Conservation (phyloP, 2,113 vertebrate species). For the Callopanchax toddi region DNA sequence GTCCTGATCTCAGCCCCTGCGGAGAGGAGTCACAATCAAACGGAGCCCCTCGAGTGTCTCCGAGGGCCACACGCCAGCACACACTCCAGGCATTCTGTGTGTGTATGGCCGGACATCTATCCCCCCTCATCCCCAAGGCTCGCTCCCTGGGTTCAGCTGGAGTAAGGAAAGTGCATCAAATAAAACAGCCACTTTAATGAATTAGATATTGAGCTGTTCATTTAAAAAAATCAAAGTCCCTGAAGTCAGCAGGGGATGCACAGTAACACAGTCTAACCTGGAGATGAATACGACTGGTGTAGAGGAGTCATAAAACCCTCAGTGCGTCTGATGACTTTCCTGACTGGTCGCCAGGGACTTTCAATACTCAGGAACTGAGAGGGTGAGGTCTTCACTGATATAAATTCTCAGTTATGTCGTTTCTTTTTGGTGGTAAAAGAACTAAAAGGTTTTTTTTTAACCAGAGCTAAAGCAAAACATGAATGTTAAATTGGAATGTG, state of each 20-base stretch:
- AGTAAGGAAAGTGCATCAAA: constrained; percentile 76
- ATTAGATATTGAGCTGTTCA: constrained; percentile 83
- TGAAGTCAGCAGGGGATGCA: constrained; percentile 76
- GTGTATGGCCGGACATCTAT: constrained; percentile 50
- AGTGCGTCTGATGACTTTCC: constrained; percentile 65
- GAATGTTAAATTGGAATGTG: no score
- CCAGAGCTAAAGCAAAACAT: no score
- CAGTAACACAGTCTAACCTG: constrained; percentile 65
- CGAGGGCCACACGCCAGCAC: constrained; percentile 34
- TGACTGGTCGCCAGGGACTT: constrained; percentile 57
- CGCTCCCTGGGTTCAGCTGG: constrained; percentile 55
- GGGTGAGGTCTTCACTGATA: constrained; percentile 8
- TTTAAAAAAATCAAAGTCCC: constrained; percentile 77
- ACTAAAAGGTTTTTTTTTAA: not conserved
- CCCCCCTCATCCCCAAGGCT: constrained; percentile 50
- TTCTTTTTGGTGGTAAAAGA: no score
- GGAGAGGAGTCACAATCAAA: constrained; percentile 62
- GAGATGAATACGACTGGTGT: constrained; percentile 62
- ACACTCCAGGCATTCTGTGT: constrained; percentile 24
- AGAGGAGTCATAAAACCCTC: constrained; percentile 65
- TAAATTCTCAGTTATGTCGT: no score
- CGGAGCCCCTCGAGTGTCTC: constrained; percentile 45
- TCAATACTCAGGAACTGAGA: constrained; percentile 33
- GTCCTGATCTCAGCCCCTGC: constrained; percentile 51
- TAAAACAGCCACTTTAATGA: constrained; percentile 85